Percentiles rank a stretch among this genome's conserved stretches.
These are phyloP conservation scores for Ennomos erosarius DNA, from an alignment of 2,888 invertebrate genomes.

Conservation along the genomic window DNA sequence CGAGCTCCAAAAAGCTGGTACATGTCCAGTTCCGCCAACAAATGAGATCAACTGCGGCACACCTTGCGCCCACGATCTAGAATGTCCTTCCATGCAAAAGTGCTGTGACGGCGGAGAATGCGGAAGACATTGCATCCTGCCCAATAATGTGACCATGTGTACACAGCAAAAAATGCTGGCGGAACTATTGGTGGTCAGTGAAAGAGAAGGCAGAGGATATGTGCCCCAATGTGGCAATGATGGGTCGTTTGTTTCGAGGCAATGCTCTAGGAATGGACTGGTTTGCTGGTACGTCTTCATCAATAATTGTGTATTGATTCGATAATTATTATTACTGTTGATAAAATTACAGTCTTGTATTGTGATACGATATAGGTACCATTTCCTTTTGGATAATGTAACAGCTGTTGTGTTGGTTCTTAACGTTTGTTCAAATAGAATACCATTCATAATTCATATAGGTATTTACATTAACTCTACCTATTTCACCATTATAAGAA, in stretches of 20 bases:
- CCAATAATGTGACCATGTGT: slow-evolving; percentile 91
- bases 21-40: slow-evolving; percentile 87
- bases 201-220: slow-evolving; percentile 92
- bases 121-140: slow-evolving; percentile 89
- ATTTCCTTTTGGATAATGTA: no score
- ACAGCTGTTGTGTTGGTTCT: no score
- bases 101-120: slow-evolving; percentile 92
- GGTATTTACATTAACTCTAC: no score
- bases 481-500: no score
- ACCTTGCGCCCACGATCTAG: slow-evolving; percentile 91
- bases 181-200: slow-evolving; percentile 90
- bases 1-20: slow-evolving; percentile 91
- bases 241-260: slow-evolving; percentile 89
- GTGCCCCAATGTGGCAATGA: slow-evolving; percentile 91
- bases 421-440: no score
- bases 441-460: no score
- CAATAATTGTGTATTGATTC: no score
- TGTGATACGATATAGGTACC: no score
- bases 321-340: no score
- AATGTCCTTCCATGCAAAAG: slow-evolving; percentile 93
- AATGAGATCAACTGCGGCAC: slow-evolving; percentile 84
- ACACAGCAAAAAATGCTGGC: slow-evolving; percentile 91
- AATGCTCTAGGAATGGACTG: slow-evolving; percentile 93
- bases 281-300: slow-evolving; percentile 89
- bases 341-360: no score